Evolutionary conservation across 2,888 invertebrate genomes (phyloP).

Genomic region (Luffia ferchaultella): DNA sequence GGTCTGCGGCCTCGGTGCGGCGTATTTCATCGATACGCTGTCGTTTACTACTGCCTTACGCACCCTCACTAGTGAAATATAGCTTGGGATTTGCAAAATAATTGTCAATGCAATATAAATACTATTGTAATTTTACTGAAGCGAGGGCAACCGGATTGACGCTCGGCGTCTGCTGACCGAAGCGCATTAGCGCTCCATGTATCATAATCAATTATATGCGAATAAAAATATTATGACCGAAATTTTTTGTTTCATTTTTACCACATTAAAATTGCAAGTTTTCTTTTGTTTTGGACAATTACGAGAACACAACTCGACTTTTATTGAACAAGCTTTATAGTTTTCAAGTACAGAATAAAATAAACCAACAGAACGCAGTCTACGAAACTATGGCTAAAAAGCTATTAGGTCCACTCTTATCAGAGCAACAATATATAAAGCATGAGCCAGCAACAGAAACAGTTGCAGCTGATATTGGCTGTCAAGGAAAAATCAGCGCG

Average conservation of each 20-base stretch:
- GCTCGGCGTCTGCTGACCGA: constrained; percentile 32
- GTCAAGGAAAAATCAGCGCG: no score
- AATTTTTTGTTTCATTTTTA: constrained; percentile 18
- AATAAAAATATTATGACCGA: constrained; percentile 63
- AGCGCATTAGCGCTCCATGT: constrained; percentile 49
- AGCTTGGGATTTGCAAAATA: constrained; percentile 50
- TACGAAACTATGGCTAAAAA: no score
- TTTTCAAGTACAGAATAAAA: no score
- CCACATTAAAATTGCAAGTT: no score
- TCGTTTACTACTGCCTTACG: constrained; percentile 51
- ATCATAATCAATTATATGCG: constrained; percentile 66
- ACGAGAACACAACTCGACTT: no score
- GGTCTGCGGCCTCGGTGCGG: constrained; percentile 39
- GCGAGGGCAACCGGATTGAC: constrained; percentile 30
- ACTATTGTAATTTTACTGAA: constrained; percentile 53
- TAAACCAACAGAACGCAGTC: no score
- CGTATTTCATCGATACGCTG: constrained; percentile 31
- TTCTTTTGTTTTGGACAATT: no score
- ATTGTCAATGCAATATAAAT: constrained; percentile 57
- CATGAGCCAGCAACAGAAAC: no score
- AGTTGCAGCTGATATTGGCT: no score
- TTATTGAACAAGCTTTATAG: no score
- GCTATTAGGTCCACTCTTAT: no score
- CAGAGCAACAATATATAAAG: no score
- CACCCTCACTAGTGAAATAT: constrained; percentile 63